phyloP scores from a whole-genome alignment of 2,797 vertebrate genomes.

The Pampus argenteus region DNA sequence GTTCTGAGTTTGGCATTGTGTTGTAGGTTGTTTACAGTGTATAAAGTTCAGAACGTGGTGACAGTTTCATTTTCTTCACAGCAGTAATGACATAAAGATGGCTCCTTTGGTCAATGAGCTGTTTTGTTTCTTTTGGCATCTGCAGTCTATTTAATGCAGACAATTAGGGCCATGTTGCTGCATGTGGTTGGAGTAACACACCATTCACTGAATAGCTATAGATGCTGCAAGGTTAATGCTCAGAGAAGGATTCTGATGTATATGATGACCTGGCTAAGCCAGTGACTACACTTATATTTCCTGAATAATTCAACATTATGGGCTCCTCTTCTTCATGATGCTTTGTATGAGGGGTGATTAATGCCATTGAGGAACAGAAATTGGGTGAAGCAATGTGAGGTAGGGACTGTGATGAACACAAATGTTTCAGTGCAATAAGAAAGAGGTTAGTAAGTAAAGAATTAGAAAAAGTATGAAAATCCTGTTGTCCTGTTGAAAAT shows the following conservation, averaged over 20 bases:
- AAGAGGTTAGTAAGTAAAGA: not conserved
- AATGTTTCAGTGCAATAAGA: not conserved
- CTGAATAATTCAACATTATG: conserved; percentile 36
- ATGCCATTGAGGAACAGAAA: not conserved
- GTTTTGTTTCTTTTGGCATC: conserved; percentile 35
- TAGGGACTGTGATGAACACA: not conserved
- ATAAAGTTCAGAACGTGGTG: not conserved
- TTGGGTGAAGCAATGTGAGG: not conserved
- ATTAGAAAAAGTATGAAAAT: not conserved
- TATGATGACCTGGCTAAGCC: conserved; percentile 4
- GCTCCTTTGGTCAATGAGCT: not conserved
- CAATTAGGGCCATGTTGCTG: conserved; percentile 24
- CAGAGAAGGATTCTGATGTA: conserved; percentile 1
- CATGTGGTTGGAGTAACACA: conserved; percentile 17
- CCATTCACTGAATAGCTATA: conserved; percentile 1
- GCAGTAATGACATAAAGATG: conserved; percentile 1
- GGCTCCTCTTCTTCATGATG: conserved; percentile 9
- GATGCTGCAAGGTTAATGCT: conserved; percentile 1
- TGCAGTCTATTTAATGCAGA: conserved; percentile 11
- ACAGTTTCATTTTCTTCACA: not conserved
- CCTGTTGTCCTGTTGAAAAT: no score
- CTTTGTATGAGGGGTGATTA: conserved; percentile 22
- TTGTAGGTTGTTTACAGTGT: not conserved
- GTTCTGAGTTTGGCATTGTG: not conserved
- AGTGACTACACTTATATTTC: not conserved